phyloP scores from a whole-genome alignment of 1,140 invertebrate species.

The Drosophila guanche region DNA sequence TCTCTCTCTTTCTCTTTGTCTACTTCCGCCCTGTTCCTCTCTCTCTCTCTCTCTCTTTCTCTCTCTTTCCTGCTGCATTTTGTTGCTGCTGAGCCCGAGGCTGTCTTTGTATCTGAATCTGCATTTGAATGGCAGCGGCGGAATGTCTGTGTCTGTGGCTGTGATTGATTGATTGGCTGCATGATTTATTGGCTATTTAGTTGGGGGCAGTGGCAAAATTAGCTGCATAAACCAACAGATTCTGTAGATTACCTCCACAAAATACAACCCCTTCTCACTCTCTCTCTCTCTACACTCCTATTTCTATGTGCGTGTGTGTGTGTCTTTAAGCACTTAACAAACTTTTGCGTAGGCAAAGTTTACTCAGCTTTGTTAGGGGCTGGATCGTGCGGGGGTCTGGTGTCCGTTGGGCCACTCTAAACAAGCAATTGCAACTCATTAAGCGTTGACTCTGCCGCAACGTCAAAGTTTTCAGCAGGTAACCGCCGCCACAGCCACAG shows the following conservation, averaged over 20 bases:
- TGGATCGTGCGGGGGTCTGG: background rate
- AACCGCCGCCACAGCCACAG: conserved; percentile 3
- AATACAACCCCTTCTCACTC: too few species aligned
- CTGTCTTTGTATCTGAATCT: conserved; percentile 22
- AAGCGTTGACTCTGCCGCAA: conserved; percentile 66
- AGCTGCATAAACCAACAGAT: conserved; percentile 69
- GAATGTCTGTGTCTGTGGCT: conserved; percentile 13
- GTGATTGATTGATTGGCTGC: conserved; percentile 73
- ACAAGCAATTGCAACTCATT: conserved; percentile 79
- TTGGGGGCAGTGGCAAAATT: conserved; percentile 53
- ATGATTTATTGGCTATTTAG: conserved; percentile 80
- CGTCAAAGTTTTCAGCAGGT: conserved; percentile 64
- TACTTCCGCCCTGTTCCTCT: background rate
- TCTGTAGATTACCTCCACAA: background rate
- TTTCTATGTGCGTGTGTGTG: conserved; percentile 17
- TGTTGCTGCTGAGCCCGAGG: background rate
- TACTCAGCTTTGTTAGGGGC: conserved; percentile 19
- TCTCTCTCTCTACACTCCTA: background rate
- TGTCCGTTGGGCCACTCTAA: conserved; percentile 40
- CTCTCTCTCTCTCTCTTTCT: background rate
- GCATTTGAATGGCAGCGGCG: conserved; percentile 58
- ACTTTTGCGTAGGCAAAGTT: conserved; percentile 69
- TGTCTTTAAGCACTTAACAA: conserved; percentile 71
- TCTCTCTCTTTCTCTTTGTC: background rate
- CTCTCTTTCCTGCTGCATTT: conserved; percentile 2